These are phyloP conservation scores for Brachionus paranguensis DNA, from an alignment of 1,140 invertebrate species.

Conservation along the genomic window DNA sequence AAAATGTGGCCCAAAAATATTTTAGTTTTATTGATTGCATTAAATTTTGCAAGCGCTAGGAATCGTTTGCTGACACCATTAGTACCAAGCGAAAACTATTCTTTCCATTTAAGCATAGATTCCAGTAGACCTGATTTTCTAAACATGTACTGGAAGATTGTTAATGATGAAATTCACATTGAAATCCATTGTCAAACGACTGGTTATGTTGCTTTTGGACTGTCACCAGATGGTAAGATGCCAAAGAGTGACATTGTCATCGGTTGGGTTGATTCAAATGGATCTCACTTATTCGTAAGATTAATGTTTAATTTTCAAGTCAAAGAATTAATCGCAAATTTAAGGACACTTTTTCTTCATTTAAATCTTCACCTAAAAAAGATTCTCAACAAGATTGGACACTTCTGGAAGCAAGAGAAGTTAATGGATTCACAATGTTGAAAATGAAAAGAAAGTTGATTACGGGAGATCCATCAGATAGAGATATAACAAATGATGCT, in stretches of 20 bases:
- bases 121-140: not conserved
- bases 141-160: not conserved
- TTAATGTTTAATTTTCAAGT: not conserved
- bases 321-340: not conserved
- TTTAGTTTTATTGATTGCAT: not conserved
- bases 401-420: not conserved
- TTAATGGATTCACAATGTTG: conserved; percentile 7
- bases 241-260: conserved; percentile 70
- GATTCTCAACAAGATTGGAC: conserved; percentile 21
- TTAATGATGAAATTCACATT: not conserved
- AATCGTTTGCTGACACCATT: not conserved
- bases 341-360: not conserved
- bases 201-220: conserved; percentile 73
- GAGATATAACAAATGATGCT: not conserved
- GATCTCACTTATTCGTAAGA: not conserved
- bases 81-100: not conserved
- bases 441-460: conserved; percentile 21
- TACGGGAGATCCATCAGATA: not conserved
- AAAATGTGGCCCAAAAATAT: not conserved
- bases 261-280: conserved; percentile 66
- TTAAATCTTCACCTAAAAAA: not conserved
- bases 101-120: not conserved
- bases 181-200: conserved; percentile 57
- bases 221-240: conserved; percentile 71
- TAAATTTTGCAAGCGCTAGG: not conserved